phyloP scores from a whole-genome alignment of 2,888 invertebrate genomes.

The Caenorhabditis panamensis region DNA sequence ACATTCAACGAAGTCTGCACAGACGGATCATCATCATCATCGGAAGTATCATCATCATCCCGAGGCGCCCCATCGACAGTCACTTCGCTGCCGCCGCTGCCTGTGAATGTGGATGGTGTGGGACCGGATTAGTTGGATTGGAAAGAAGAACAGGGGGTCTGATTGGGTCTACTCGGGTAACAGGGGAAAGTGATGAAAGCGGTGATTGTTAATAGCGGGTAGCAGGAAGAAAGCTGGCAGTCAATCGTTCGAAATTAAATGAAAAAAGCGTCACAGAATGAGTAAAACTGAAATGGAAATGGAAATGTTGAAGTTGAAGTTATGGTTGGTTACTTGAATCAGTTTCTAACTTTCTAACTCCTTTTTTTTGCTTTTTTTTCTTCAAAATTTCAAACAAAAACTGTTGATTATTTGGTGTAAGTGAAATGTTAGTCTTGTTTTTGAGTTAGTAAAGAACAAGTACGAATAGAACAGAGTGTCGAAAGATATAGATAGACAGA shows the following conservation, averaged over 20 bases:
- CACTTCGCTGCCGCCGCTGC: conserved; percentile 43
- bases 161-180: conserved; percentile 5
- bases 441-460: too few species aligned
- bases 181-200: conserved; percentile 15
- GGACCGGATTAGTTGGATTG: conserved; percentile 17
- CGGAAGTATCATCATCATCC: conserved; percentile 65
- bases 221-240: conserved; percentile 25
- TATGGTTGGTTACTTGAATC: not conserved
- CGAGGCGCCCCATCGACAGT: conserved; percentile 18
- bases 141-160: not conserved
- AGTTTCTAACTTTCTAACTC: not conserved
- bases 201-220: conserved; percentile 36
- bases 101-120: conserved; percentile 23
- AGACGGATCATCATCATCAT: conserved; percentile 72
- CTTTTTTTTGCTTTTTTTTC: not conserved
- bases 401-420: not conserved
- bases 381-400: not conserved
- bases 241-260: conserved; percentile 10
- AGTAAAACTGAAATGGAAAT: conserved; percentile 16
- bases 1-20: conserved; percentile 71
- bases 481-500: conserved; percentile 55
- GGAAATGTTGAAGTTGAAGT: not conserved
- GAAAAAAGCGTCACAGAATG: conserved; percentile 13
- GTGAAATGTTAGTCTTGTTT: conserved; percentile 1
- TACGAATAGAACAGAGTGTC: conserved; percentile 15